Conservation (phyloP, 2,888 invertebrate species). For the Epinotia ramella region DNA sequence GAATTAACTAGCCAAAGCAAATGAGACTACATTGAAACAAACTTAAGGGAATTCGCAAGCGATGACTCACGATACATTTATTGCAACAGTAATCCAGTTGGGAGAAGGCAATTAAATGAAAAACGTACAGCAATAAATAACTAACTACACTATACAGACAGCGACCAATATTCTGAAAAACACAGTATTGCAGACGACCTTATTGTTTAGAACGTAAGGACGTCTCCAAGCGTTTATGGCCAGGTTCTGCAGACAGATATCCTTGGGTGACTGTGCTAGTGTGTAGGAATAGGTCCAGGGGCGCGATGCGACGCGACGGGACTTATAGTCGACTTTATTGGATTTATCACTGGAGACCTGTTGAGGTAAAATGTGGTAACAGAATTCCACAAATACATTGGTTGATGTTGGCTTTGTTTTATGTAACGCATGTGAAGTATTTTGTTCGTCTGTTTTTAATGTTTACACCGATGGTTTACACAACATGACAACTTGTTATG, state of each 20-base stretch:
- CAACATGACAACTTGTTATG: background rate
- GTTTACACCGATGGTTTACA: background rate
- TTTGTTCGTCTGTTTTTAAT: background rate
- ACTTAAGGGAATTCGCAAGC: conserved; percentile 19
- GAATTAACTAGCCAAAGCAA: conserved; percentile 43
- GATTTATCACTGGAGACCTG: conserved; percentile 46
- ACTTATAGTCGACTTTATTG: conserved; percentile 43
- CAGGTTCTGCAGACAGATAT: background rate
- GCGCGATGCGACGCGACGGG: conserved; percentile 37
- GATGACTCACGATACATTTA: conserved; percentile 47
- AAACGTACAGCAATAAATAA: conserved; percentile 50
- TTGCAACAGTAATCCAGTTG: conserved; percentile 47
- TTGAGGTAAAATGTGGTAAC: conserved; percentile 42
- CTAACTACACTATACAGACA: conserved; percentile 37
- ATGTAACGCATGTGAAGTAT: background rate
- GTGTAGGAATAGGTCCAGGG: conserved; percentile 18
- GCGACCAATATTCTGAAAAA: conserved; percentile 6
- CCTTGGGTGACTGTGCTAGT: conserved; percentile 5
- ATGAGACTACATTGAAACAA: conserved; percentile 28
- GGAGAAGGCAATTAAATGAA: conserved; percentile 51
- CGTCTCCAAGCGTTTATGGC: background rate
- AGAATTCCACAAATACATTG: conserved; percentile 12
- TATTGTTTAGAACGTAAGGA: background rate
- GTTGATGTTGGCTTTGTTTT: conserved; percentile 12
- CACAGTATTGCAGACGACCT: background rate